Evolutionary conservation across 2,113 vertebrate genomes (phyloP).

Genomic region (Cettia cetti): DNA sequence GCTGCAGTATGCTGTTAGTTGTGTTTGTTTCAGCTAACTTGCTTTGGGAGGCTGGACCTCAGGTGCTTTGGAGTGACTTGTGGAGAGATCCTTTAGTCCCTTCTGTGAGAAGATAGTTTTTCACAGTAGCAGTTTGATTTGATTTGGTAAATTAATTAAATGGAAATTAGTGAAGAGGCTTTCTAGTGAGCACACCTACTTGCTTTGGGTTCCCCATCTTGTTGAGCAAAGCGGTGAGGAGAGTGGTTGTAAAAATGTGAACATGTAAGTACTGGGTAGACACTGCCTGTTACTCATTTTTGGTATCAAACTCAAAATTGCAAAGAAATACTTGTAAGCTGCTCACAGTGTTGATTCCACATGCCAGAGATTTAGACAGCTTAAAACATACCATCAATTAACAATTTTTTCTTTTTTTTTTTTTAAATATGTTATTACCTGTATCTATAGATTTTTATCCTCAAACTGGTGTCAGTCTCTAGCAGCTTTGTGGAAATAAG

Average conservation of each 20-base stretch:
- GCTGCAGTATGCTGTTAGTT: neutral
- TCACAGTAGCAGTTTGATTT: conserved; percentile 13
- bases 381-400: neutral
- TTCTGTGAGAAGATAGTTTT: neutral
- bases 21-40: neutral
- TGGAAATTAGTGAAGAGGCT: neutral
- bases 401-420: neutral
- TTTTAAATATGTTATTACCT: neutral
- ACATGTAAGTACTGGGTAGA: neutral
- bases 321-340: neutral
- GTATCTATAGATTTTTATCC: neutral
- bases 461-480: neutral
- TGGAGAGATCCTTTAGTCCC: neutral
- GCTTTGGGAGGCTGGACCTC: neutral
- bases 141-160: conserved; percentile 23
- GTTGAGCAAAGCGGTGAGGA: neutral
- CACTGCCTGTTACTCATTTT: neutral
- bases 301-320: neutral
- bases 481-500: neutral
- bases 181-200: neutral
- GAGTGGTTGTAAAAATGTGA: neutral
- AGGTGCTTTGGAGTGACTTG: neutral
- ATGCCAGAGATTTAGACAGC: neutral
- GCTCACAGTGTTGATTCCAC: neutral
- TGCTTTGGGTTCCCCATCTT: neutral